Percentiles rank a stretch among this genome's conserved stretches.
phyloP scores from a whole-genome alignment of 1,140 invertebrate species.

The Sitodiplosis mosellana region DNA sequence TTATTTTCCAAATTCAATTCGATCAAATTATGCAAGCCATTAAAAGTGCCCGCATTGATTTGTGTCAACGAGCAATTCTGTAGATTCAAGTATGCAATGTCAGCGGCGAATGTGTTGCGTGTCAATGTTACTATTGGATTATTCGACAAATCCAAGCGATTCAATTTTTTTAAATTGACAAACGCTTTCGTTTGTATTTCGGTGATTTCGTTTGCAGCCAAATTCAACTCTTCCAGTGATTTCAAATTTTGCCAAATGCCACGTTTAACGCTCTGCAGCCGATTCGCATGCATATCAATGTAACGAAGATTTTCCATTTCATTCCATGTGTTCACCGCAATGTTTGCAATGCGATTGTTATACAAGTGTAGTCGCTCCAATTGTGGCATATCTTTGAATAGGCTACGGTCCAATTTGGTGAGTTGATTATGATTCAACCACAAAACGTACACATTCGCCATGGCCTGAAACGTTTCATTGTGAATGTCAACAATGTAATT shows the following conservation, averaged over 20 bases:
- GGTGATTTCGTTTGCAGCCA: conserved; percentile 41
- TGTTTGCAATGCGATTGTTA: conserved; percentile 60
- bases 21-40: conserved; percentile 40
- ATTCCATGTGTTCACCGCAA: conserved; percentile 61
- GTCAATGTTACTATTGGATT: conserved; percentile 32
- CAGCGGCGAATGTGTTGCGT: conserved; percentile 7
- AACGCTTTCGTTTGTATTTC: conserved; percentile 41
- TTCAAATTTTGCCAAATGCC: conserved; percentile 41
- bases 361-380: conserved; percentile 64
- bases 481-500: conserved; percentile 63
- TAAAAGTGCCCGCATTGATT: conserved; percentile 44
- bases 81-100: conserved; percentile 33
- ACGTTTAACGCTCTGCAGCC: conserved; percentile 39
- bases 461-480: conserved; percentile 55
- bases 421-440: conserved; percentile 71
- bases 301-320: conserved; percentile 55
- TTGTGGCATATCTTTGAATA: conserved; percentile 54
- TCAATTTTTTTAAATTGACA: conserved; percentile 36
- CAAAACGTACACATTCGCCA: conserved; percentile 65
- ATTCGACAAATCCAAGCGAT: conserved; percentile 42
- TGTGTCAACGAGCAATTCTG: conserved; percentile 28
- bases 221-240: conserved; percentile 43
- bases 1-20: conserved; percentile 57
- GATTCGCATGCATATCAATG: conserved; percentile 61
- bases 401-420: conserved; percentile 42